Conservation (phyloP, 2,113 vertebrate species). For the Andinoacara biseriatus region DNA sequence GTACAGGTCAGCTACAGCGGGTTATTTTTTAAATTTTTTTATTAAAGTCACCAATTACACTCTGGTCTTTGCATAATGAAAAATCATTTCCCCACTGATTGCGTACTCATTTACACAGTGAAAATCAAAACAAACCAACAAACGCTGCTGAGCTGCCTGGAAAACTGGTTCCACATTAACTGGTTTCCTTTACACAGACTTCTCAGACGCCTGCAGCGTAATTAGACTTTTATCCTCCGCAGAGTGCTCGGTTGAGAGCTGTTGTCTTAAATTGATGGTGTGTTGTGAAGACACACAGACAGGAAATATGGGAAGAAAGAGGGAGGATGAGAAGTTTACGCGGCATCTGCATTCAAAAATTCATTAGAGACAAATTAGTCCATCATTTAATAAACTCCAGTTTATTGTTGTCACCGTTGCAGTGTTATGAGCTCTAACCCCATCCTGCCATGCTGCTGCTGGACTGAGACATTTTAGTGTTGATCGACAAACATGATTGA, state of each 20-base stretch:
- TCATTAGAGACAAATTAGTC: not conserved
- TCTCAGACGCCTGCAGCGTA: not conserved
- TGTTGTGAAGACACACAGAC: not conserved
- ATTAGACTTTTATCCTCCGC: not conserved
- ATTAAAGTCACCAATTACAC: not conserved
- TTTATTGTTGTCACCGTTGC: not conserved
- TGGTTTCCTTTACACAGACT: not conserved
- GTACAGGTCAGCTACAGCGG: not conserved
- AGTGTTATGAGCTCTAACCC: not conserved
- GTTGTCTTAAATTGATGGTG: not conserved
- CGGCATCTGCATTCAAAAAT: not conserved
- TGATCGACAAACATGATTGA: constrained; percentile 1
- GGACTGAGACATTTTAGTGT: constrained; percentile 19
- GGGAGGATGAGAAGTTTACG: not conserved
- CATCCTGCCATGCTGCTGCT: not conserved
- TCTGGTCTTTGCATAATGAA: not conserved
- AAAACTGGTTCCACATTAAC: constrained; percentile 7
- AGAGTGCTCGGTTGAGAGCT: not conserved
- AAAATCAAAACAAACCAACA: not conserved
- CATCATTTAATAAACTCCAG: not conserved
- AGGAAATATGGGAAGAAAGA: not conserved
- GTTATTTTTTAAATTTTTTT: not conserved
- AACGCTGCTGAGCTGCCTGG: not conserved
- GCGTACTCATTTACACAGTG: not conserved
- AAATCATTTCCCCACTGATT: not conserved